Base-by-base conservation (phyloP, 2,888 invertebrate species). In the Oscheius sp. region DNA sequence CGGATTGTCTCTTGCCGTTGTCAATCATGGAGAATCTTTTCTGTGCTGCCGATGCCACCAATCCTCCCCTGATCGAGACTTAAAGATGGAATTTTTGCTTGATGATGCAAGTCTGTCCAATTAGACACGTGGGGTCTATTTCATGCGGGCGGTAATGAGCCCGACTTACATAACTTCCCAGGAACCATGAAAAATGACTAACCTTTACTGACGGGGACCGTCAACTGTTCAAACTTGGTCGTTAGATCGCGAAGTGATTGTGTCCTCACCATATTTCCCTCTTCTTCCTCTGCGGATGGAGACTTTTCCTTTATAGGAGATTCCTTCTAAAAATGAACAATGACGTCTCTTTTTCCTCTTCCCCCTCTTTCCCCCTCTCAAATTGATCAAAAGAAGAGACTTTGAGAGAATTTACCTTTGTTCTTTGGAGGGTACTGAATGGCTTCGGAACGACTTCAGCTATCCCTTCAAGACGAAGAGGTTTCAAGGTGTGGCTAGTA, bases 191-290 rank as follows among this genome's bases (percentile, higher is more conserved):
- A 2, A 4, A 12, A 4, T 24, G 14, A 61, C 61, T 62, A 14
- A 49, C 49, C 36, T 45, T 36, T 59, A 24, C 26, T 26, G 14
- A 26, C 24, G 26, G 44, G 59, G 41, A 59, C 59, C n/a, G 51
- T 65, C 33, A 80, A 63, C 28, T 74, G 73, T 47, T 82, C 83
- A 57, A 82, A 82, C 38, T 78, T 80, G 20, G 72, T 73, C 20
- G 83, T 74, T 14, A 84, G 66, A 51, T 83, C 81, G 1, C 83
- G 70, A 3, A 84, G 74, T 8, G 82, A 83, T 26, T 81, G 76
- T 3, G 83, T 76, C 2, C 84, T 70, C 3, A 71, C 67, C 73
- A 84, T 80, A 26, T 49, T 33, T 32, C 41, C 47, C 32, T 61
- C 57, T 9, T 33, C 30, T 30, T 65, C 65, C 1, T 44, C 54